Evolutionary conservation across 2,888 invertebrate genomes (phyloP), one percentile per base, ranked within the genome.

Genomic region (Agrilus mali): DNA sequence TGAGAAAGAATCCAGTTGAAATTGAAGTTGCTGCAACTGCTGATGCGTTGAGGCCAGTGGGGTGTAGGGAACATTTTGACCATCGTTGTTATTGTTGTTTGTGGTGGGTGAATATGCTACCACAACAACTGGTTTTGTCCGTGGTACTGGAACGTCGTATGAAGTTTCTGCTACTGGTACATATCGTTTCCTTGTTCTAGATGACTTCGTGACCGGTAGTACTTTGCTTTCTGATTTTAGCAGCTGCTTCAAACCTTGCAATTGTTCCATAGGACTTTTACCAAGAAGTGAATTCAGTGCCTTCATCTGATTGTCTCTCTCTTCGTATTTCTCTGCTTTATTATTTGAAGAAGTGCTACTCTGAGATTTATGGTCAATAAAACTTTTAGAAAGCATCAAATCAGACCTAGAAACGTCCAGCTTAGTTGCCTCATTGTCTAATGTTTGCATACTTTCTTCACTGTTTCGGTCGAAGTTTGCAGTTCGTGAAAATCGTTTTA

Each of bases 161-260:
- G 68, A 53, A 34, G 69, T 63, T 61, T 73, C 73, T 16, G 63
- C 66, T 27, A 72, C 70, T 2, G 72, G 72, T 27, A 27, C 10
- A 27, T 27, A 27, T 27, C 50, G 33, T 50, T 33, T 16, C 57
- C 46, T 47, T 61, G 58, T 36, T 44, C 38, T 36, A 43, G 38
- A 35, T 45, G 51, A 15, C 55, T 2, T 13, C 32, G 40, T 36
- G 16, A 31, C 36, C 6, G n/a, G 14, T 38, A 16, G 7, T n/a
- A 31, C 13, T 7, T 13, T 13, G 20, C 2, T 38, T 22, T 27
- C 10, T 3, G 2, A 2, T 10, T 52, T 42, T 36, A 74, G 51
- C 4, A 74, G 53, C 44, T 69, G 66, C 36, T 70, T 68, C 2
- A 74, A 57, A 1, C 72, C 73, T 50, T 72, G 64, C 15, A 75